Evolutionary conservation across 2,888 invertebrate species (phyloP).

Genomic region (Unio delphinus): DNA sequence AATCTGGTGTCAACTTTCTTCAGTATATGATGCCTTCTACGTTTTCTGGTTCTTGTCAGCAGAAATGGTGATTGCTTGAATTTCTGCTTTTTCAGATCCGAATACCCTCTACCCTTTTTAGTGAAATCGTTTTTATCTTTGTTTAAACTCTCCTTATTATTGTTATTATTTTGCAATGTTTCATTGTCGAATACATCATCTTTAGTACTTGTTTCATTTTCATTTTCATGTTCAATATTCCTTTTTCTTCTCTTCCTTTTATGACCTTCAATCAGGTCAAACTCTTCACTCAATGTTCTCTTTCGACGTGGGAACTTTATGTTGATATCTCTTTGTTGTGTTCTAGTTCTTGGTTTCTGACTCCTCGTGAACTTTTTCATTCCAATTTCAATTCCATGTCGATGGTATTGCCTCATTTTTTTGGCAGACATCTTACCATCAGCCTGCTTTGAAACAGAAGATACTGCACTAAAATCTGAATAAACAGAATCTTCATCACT

Average conservation of each 20-base stretch:
- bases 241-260: too few species aligned
- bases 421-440: background rate
- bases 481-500: constrained; percentile 35
- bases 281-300: too few species aligned
- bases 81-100: too few species aligned
- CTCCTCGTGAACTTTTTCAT: constrained; percentile 8
- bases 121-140: too few species aligned
- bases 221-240: too few species aligned
- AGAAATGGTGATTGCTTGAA: constrained; percentile 27
- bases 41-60: constrained; percentile 11
- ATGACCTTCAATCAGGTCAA: constrained; percentile 17
- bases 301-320: constrained; percentile 4
- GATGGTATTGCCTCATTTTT: background rate
- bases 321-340: constrained; percentile 5
- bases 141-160: too few species aligned
- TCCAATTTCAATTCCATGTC: constrained; percentile 2
- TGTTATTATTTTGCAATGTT: too few species aligned
- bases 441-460: constrained; percentile 14
- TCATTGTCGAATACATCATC: too few species aligned
- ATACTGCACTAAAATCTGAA: constrained; percentile 28
- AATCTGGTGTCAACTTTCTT: too few species aligned
- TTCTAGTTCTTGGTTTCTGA: background rate
- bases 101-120: too few species aligned
- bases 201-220: too few species aligned
- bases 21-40: background rate